phyloP scores from a whole-genome alignment of 1,140 invertebrate genomes.

The Drosophila saltans region DNA sequence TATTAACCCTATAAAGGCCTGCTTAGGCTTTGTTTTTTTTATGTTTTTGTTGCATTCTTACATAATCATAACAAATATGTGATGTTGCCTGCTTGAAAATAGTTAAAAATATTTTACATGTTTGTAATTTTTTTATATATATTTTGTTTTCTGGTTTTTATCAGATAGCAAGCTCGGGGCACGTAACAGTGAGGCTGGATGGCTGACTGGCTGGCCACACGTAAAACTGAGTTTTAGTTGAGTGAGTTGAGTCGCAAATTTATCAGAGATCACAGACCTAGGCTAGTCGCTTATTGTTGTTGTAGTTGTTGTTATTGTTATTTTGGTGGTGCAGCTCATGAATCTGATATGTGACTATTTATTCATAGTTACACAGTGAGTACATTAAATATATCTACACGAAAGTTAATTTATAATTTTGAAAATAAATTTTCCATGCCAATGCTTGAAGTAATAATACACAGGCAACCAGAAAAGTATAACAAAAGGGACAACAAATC shows the following conservation, averaged over 20 bases:
- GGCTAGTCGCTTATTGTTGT: background rate
- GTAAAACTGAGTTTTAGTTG: background rate
- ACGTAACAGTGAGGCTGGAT: conserved; percentile 1
- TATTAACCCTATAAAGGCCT: background rate
- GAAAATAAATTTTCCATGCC: background rate
- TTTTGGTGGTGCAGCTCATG: conserved; percentile 1
- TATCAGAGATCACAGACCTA: conserved; percentile 7
- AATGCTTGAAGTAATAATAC: too few relatives aligned
- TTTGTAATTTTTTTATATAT: conserved; percentile 6
- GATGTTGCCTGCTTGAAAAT: background rate
- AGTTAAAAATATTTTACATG: background rate
- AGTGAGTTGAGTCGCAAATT: conserved; percentile 1
- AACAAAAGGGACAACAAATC: too few relatives aligned
- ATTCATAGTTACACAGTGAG: conserved; percentile 4
- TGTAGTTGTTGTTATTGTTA: background rate
- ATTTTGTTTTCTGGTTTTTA: conserved; percentile 5
- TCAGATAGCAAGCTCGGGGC: conserved; percentile 5
- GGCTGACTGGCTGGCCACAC: background rate
- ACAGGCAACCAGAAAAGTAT: too few relatives aligned
- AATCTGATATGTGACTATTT: conserved; percentile 2
- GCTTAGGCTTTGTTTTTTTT: background rate
- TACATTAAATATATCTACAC: conserved; percentile 9
- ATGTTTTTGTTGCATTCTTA: background rate
- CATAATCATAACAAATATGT: background rate
- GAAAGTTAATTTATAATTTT: background rate